These are phyloP conservation scores for Hypanus sabinus DNA, from an alignment of 2,113 vertebrate genomes.

Conservation along the genomic window DNA sequence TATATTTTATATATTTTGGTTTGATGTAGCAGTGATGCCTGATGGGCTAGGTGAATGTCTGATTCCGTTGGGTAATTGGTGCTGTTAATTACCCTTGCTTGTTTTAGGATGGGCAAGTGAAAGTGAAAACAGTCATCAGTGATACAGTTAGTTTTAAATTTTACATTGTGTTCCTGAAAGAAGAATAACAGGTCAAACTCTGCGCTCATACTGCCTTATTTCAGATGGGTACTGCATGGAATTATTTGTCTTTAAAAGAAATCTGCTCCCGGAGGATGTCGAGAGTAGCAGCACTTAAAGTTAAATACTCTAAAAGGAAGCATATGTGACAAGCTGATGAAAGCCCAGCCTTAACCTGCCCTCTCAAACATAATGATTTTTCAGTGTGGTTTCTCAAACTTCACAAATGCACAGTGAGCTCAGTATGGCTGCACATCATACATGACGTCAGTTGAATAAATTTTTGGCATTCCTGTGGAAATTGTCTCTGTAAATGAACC, in stretches of 20 bases:
- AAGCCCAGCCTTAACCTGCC: constrained; percentile 12
- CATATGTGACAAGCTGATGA: constrained; percentile 32
- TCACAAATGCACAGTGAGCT: constrained; percentile 19
- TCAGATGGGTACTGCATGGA: background rate
- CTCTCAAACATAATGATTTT: constrained; percentile 27
- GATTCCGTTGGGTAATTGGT: background rate
- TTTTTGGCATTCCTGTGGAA: background rate
- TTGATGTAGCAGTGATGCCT: background rate
- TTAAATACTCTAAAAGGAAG: constrained; percentile 16
- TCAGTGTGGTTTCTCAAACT: constrained; percentile 4
- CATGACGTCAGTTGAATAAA: background rate
- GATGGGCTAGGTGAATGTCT: background rate
- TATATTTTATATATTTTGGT: background rate
- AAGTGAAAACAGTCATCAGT: background rate
- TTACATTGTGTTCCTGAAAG: background rate
- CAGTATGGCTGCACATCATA: background rate
- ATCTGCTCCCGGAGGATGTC: background rate
- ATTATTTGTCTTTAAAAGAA: constrained; percentile 17
- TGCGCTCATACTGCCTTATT: background rate
- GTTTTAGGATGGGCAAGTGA: background rate
- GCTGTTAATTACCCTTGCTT: background rate
- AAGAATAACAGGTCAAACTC: background rate
- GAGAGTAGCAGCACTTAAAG: background rate
- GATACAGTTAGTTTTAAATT: background rate
- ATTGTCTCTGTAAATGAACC: background rate